Evolutionary conservation across 2,888 invertebrate species (phyloP).

Genomic region (Temnothorax rugatulus): DNA sequence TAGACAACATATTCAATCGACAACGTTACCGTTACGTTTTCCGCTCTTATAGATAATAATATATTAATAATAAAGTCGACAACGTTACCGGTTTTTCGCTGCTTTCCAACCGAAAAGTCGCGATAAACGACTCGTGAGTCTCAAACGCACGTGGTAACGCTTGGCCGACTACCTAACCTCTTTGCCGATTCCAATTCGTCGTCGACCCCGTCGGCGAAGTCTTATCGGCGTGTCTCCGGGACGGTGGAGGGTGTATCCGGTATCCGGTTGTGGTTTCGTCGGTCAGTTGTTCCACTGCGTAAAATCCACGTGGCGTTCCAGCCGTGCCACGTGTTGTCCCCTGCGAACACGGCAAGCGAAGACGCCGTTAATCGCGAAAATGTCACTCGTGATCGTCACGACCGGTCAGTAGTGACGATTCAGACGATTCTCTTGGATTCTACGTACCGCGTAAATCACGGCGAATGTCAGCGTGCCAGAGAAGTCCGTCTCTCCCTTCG

Average conservation of each 20-base stretch:
- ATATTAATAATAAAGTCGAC: neutral
- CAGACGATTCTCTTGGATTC: conserved; percentile 18
- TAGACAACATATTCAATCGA: neutral
- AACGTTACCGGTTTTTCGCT: neutral
- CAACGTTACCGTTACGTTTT: neutral
- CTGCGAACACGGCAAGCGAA: conserved; percentile 66
- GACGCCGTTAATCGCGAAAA: neutral
- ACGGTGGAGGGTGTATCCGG: neutral
- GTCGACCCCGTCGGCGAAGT: neutral
- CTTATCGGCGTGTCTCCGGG: neutral
- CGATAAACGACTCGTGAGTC: neutral
- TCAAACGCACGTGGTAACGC: neutral
- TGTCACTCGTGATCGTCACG: neutral
- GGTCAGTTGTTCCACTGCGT: conserved; percentile 60
- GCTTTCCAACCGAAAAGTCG: neutral
- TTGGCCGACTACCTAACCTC: conserved; percentile 6
- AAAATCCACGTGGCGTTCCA: conserved; percentile 79
- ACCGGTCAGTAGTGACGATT: neutral
- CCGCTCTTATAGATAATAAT: too few species aligned
- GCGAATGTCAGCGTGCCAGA: neutral
- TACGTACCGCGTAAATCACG: conserved; percentile 61
- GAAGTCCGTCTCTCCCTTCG: neutral
- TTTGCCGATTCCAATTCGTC: neutral
- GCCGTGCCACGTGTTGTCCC: conserved; percentile 69
- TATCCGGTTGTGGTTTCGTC: conserved; percentile 24